Conservation (phyloP, 2,888 invertebrate species). For the Syrista parreyssii region DNA sequence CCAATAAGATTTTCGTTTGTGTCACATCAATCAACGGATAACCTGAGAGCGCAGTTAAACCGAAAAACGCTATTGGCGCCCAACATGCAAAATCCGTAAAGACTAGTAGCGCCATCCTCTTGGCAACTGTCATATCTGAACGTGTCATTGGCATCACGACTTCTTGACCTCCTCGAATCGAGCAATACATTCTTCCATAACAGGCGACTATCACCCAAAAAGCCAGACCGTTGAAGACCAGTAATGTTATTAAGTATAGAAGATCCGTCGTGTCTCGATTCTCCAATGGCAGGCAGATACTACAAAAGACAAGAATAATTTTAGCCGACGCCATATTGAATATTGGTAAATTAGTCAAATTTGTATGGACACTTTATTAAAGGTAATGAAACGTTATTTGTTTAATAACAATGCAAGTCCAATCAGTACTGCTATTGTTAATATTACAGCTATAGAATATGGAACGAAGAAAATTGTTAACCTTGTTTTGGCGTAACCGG, state of each 20-base stretch:
- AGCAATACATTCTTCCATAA: slow-evolving; percentile 74
- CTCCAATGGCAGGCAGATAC: slow-evolving; percentile 76
- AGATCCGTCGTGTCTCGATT: slow-evolving; percentile 68
- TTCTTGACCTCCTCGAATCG: slow-evolving; percentile 62
- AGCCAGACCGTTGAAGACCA: slow-evolving; percentile 73
- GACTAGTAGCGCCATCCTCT: slow-evolving; percentile 75
- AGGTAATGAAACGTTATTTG: neutral
- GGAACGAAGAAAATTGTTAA: slow-evolving; percentile 24
- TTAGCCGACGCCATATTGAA: neutral
- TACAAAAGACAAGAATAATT: slow-evolving; percentile 39
- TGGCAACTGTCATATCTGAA: slow-evolving; percentile 70
- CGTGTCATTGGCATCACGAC: slow-evolving; percentile 59
- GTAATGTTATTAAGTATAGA: slow-evolving; percentile 70
- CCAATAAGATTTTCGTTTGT: slow-evolving; percentile 70
- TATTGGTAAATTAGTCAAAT: no score
- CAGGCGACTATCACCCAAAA: slow-evolving; percentile 74
- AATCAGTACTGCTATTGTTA: neutral
- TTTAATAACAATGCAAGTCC: no score
- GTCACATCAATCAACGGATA: slow-evolving; percentile 72
- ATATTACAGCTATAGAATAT: neutral
- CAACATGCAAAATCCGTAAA: slow-evolving; percentile 74
- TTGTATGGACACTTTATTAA: no score
- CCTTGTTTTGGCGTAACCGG: slow-evolving; percentile 74
- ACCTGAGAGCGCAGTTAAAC: slow-evolving; percentile 73
- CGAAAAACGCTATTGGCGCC: slow-evolving; percentile 77